phyloP scores from a whole-genome alignment of 1,140 invertebrate species.

The Epicauta chinensis region DNA sequence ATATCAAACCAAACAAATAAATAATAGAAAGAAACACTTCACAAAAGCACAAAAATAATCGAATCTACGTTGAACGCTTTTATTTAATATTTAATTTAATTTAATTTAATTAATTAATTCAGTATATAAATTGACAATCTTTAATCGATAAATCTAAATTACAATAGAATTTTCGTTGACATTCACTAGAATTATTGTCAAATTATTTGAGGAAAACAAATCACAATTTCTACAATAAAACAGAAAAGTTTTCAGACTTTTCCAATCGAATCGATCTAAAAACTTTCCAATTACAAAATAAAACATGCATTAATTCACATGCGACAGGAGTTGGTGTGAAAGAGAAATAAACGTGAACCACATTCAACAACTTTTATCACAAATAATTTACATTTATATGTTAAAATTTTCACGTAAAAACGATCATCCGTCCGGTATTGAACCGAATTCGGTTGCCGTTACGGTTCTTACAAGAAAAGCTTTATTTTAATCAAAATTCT shows the following conservation, averaged over 20 bases:
- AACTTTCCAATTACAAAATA: slow-evolving; percentile 6
- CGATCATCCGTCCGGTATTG: too few species aligned
- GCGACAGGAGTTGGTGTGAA: neutral
- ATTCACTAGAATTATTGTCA: slow-evolving; percentile 12
- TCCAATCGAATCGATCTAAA: too few species aligned
- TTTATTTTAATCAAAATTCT: too few species aligned
- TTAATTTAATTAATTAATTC: slow-evolving; percentile 7
- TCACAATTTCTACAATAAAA: too few species aligned
- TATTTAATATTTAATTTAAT: slow-evolving; percentile 4
- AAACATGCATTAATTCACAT: neutral
- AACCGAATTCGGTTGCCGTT: too few species aligned
- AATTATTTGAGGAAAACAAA: slow-evolving; percentile 5
- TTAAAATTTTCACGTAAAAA: too few species aligned
- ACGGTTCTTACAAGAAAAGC: too few species aligned
- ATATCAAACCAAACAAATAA: too few species aligned
- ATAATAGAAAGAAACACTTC: slow-evolving; percentile 11
- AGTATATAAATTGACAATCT: slow-evolving; percentile 17
- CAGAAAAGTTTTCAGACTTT: too few species aligned
- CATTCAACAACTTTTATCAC: neutral
- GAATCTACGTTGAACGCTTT: slow-evolving; percentile 11
- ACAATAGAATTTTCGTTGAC: slow-evolving; percentile 15
- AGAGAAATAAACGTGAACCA: neutral
- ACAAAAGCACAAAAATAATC: slow-evolving; percentile 22
- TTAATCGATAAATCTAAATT: slow-evolving; percentile 9
- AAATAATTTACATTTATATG: neutral